Evolutionary conservation across 2,113 vertebrate genomes (phyloP), one percentile per base, ranked within the genome.

Genomic region (Cavia porcellus): DNA sequence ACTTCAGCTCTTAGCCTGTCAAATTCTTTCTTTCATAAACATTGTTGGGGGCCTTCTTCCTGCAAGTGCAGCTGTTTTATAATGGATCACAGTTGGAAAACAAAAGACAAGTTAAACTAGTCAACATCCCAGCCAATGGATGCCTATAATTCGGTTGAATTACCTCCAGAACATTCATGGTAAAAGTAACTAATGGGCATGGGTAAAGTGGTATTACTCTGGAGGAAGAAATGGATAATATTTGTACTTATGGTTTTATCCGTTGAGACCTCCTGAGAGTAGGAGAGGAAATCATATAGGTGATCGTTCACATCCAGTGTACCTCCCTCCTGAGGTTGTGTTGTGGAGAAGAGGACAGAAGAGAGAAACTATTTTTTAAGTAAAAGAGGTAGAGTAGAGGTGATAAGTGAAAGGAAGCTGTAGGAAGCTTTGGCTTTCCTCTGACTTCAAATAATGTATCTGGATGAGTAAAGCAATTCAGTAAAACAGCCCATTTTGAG

Each of bases 1-100:
- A 25, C 83, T 90, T 52, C 13, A 42, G 62, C 20, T 92, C 92
- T 94, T 86, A 61, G 68, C n/a, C 17, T 80, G 75, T 97, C 96
- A 88, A 86, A 97, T 95, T 95, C 98, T 98, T 98, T 86, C 30
- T 97, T 98, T 89, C 93, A 50, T 57, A 88, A 97, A 84, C 55
- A 55, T 15, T 80, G 20, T 7, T 9, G 4, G n/a, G 88, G 64
- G 80, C 59, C 86, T 89, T 70, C 38, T 81, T 66, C 72, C 61
- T 66, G 75, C 64, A 85, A 75, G 66, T 93, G 59, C 28, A 7
- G 42, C 13, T 92, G 35, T 93, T 92, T 82, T 12, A 1, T 4
- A 68, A 72, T 75, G 92, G 45, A 80, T 74, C 57, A 77, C 4
- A 45, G 80, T 88, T 89, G 30, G 35, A 86, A 15, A 35, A 52